Evolutionary conservation across 64 coral and sea anemone species (phyloP), one percentile per base, ranked within the genome.

Genomic region (Montipora cactus): DNA sequence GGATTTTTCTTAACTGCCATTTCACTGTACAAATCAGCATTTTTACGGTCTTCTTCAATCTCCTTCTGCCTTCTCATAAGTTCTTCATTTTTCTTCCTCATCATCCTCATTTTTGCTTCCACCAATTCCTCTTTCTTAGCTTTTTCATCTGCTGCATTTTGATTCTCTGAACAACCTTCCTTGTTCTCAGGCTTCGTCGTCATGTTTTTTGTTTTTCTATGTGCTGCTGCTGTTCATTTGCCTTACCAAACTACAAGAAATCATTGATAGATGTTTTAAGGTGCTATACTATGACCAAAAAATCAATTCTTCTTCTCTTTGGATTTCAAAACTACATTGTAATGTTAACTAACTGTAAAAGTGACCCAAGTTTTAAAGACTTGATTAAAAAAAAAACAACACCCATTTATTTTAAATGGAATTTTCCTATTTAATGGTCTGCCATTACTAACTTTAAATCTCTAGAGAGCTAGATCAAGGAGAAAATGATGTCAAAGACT

Each of bases 41-140:
- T 91, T 62, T 48, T 95, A 9, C 88, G 94, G 68, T 98, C 96
- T 84, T 98, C 96, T 79, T 98, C 96, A 67, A 98, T 98, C 62
- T 98, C 96, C 18, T 95, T 85, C 59, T 95, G 93, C 64, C 96
- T 73, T 74, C 75, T 98, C 64, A 98, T 18, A 7, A 94, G 77
- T 21, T 98, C 92, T 89, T 98, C 96, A 92, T 98, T 98, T 78
- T 98, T 98, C 88, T 92, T 87, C 79, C 84, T 91, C 21, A 95
- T 95, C 5, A 77, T 58, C 67, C 75, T 94, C 74, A 98, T 98
- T 75, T 81, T 98, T 68, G 94, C 96, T 71, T 98, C 96, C 44
- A 98, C 79, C 19, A 95, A 47, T 58, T 79, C 88, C 83, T 98
- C 88, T 78, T 95, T 98, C 49, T 87, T 94, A 28, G 82, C 80